Base-by-base conservation (phyloP, 2,888 invertebrate species). In the Gryllus longicercus region DNA sequence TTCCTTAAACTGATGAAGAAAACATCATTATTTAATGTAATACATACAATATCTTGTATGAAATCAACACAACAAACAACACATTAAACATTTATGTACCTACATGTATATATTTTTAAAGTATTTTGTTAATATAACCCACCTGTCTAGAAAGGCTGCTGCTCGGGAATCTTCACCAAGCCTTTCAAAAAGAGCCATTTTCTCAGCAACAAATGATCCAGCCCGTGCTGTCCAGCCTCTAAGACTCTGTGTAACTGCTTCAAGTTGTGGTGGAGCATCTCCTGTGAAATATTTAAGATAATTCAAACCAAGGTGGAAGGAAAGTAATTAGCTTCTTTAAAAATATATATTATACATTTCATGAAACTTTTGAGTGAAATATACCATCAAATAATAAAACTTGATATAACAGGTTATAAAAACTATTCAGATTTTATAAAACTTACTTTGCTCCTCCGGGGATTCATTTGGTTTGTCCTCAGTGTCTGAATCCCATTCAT, bases 221-320 rank as follows among this genome's bases (percentile, higher is more conserved):
- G 95, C 95, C 82, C 93, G 89, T 11, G 93, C 92, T 0, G 95
- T 94, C 95, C 95, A 95, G 18, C 92, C 93, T 87, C 91, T 89
- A 11, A 92, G 51, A 38, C 81, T 80, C 50, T 81, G 81, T 14
- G 80, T 81, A 74, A 82, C 82, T 74, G 80, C 81, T 51, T 79
- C 82, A 51, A 80, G 77, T 51, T 80, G 80, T 77, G 79, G 82
- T 14, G 79, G 79, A n/a, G 75, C 77, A 25, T 38, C 80, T 80
- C 63, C 76, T 76, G 38, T 23, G 1, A 12, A 63, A 63, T 18
- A 18, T n/a, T 18, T 11, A 63, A 63, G 63, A 63, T 38, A 51
- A 78, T 78, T 38, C 21, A 21, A 21, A 21, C 21, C 16, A 78
- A 49, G 78, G 25, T 51, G 8, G 50, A 38, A 49, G 23, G 18